Conservation (phyloP, 1,140 invertebrate genomes). For the Cherax quadricarinatus region DNA sequence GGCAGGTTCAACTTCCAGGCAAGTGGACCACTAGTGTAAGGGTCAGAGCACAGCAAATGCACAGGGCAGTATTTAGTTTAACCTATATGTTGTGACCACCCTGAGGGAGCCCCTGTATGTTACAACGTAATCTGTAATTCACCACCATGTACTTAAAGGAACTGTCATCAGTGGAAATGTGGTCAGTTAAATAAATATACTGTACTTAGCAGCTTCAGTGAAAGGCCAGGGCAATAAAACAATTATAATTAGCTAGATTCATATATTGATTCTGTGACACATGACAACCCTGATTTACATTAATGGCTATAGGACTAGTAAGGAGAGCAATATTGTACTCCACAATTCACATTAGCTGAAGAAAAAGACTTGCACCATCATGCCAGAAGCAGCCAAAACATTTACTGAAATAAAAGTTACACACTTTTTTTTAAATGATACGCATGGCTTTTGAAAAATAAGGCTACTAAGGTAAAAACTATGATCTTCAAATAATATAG, state of each 20-base stretch:
- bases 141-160: too few species aligned
- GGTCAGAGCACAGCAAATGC: too few species aligned
- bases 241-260: not conserved
- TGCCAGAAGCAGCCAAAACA: slow-evolving; percentile 24
- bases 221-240: not conserved
- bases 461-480: too few species aligned
- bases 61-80: too few species aligned
- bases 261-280: slow-evolving; percentile 42
- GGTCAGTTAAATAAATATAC: too few species aligned
- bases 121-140: too few species aligned
- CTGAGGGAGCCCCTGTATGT: too few species aligned
- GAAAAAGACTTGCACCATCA: slow-evolving; percentile 29
- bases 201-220: too few species aligned
- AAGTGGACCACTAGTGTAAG: too few species aligned
- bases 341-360: slow-evolving; percentile 35
- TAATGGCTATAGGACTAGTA: slow-evolving; percentile 51
- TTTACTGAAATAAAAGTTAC: not conserved
- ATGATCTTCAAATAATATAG: not conserved
- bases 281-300: slow-evolving; percentile 48
- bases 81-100: too few species aligned
- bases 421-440: not conserved
- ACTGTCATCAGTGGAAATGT: too few species aligned
- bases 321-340: slow-evolving; percentile 44
- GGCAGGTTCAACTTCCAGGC: too few species aligned
- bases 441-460: not conserved